Base-by-base conservation (phyloP, 2,797 vertebrate genomes). In the Perdix hodgsoniae region DNA sequence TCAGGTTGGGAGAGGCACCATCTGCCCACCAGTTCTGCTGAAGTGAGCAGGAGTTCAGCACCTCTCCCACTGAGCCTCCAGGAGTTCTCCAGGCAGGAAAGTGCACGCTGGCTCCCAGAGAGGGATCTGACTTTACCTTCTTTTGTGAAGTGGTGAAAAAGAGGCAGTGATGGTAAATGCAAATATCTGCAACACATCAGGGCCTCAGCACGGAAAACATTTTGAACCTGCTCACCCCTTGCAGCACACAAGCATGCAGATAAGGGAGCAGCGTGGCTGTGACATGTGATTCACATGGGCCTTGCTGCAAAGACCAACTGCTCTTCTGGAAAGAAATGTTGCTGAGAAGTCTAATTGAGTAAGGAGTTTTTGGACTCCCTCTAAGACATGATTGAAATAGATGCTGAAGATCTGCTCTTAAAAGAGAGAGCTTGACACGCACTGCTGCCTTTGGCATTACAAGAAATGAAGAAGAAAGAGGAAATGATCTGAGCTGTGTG, bases 381-480 rank as follows among this genome's bases (percentile, higher is more conserved):
- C 52, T 76, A 50, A 60, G 42, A 75, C 11, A 33, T 27, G 23
- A 79, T 54, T 0, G 0, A 93, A 93, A 86, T 37, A 26, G 0
- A 2, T 39, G 18, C 67, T 27, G 52, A 79, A 91, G 67, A 45
- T 42, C 42, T 65, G 50, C 31, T 50, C 57, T 83, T 81, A 91
- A 91, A 89, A 92, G 83, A 31, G 71, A 91, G 83, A 90, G 64
- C 85, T 93, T 0, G 2, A 80, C 49, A 71, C 0, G 1, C 71
- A 63, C 2, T 3, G 74, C 71, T 95, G 93, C 71, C 57, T 84
- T 81, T 57, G 61, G 57, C 61, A 47, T 70, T 82, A 82, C 74
- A 77, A 92, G 84, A 88, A 80, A 37, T 18, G 35, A 3, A 82
- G 65, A 88, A 82, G 52, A 70, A 94, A 93, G 67, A 90, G 87